Evolutionary conservation across 1,140 invertebrate genomes (phyloP), one percentile per base, ranked within the genome.

Genomic region (Thaumetopoea pityocampa): DNA sequence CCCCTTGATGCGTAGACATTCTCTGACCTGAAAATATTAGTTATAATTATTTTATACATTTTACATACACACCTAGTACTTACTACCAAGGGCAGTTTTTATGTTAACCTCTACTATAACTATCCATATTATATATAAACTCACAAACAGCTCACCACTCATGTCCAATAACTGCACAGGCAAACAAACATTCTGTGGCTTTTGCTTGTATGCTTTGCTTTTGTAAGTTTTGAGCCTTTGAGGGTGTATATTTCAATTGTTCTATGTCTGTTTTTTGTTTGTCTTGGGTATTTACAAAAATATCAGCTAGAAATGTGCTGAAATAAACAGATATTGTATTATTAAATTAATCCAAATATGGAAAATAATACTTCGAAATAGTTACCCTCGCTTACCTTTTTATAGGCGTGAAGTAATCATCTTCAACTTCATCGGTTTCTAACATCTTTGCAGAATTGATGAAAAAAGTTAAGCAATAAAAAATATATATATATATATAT

Each of bases 351-450:
- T 18, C 28, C 8, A 15, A 3, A 5, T 19, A 9, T 26, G 27
- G n/a, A 24, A 38, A 29, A 11, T 26, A n/a, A 22, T 27, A 27
- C 9, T 4, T 8, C 23, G 19, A 18, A 42, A 28, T 20, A 32
- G 27, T 10, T 5, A 47, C 10, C 28, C 34, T 17, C 27, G 42
- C 45, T 30, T 61, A 81, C 78, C 57, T 62, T 28, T 66, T 45
- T 5, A 67, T 51, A 36, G 78, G 74, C 19, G 74, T 79, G 50
- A 82, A 82, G 38, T 63, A 76, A 61, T 79, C 78, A 29, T 69
- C 66, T 45, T 82, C 74, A 23, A 82, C 65, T 53, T 82, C 73
- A 26, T 76, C 70, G 4, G 65, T 54, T 67, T 82, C 58, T 14
- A 82, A 58, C 71, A 82, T 79, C 47, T 29, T 66, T 2, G n/a